Percentiles rank a stretch among this genome's conserved stretches.
Conservation (phyloP, 2,888 invertebrate genomes). For the Cheilosia variabilis region DNA sequence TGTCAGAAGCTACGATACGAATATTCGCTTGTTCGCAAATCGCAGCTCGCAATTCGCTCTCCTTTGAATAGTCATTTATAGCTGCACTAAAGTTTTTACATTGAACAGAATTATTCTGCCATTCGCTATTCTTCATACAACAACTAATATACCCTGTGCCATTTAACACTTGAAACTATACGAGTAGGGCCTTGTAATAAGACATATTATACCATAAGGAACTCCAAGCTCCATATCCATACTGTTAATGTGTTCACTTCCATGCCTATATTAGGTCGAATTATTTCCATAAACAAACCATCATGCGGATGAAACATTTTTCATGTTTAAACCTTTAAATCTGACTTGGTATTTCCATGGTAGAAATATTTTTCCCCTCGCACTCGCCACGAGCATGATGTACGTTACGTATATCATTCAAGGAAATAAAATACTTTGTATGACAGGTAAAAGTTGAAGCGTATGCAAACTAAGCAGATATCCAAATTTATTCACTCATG, state of each 20-base stretch:
- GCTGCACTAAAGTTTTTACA: too few species aligned
- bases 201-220: too few species aligned
- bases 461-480: constrained; percentile 21
- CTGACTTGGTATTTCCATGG: constrained; percentile 1
- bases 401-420: neutral
- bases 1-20: too few species aligned
- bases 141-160: too few species aligned
- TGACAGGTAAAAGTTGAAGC: constrained; percentile 40
- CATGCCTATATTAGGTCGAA: neutral
- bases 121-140: too few species aligned
- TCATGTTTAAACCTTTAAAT: neutral
- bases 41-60: too few species aligned
- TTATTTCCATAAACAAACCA: neutral
- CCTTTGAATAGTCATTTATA: too few species aligned
- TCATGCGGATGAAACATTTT: neutral
- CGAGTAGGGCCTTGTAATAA: too few species aligned
- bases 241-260: neutral
- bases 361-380: neutral
- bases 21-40: too few species aligned
- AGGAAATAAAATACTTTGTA: constrained; percentile 26
- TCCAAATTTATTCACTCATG: constrained; percentile 46
- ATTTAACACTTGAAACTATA: too few species aligned
- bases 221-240: too few species aligned
- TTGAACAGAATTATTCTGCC: too few species aligned
- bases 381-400: neutral